A percentile compares a stretch with the other conserved stretches of the same genome.
Evolutionary conservation across 2,888 invertebrate species (phyloP).

Genomic region (Pemphredon lugubris): DNA sequence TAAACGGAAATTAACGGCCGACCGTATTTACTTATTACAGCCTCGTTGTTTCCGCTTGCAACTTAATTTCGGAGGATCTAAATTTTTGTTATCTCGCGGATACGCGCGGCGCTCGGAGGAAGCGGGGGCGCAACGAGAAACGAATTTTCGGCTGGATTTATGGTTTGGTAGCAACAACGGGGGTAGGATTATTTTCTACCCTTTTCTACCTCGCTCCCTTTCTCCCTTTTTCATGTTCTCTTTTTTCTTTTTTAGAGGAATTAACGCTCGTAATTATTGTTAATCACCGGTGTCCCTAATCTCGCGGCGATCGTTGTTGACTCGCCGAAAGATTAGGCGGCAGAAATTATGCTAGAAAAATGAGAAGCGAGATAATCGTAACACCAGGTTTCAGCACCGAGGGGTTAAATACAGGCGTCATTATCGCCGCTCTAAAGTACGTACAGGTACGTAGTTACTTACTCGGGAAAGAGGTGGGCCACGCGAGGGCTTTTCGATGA

Average conservation of each 20-base stretch:
- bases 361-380: slow-evolving; percentile 32
- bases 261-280: slow-evolving; percentile 46
- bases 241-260: too few relatives aligned
- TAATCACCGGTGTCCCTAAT: slow-evolving; percentile 35
- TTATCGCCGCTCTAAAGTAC: slow-evolving; percentile 56
- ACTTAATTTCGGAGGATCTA: slow-evolving; percentile 44
- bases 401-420: slow-evolving; percentile 53
- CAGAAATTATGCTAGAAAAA: slow-evolving; percentile 37
- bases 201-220: not conserved
- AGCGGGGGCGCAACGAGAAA: not conserved
- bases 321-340: slow-evolving; percentile 46
- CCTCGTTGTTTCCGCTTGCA: slow-evolving; percentile 12
- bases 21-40: slow-evolving; percentile 51
- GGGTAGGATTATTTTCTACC: slow-evolving; percentile 13
- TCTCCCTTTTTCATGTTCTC: too few relatives aligned
- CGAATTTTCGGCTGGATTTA: slow-evolving; percentile 28
- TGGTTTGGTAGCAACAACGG: slow-evolving; percentile 11
- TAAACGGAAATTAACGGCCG: slow-evolving; percentile 36
- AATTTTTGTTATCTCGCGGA: slow-evolving; percentile 21
- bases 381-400: slow-evolving; percentile 12
- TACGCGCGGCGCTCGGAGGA: slow-evolving; percentile 25
- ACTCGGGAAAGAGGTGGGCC: not conserved
- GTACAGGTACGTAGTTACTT: not conserved
- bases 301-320: slow-evolving; percentile 37
- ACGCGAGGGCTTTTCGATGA: slow-evolving; percentile 19